A percentile compares a stretch with the other conserved stretches of the same genome.
These are phyloP conservation scores for Aulostomus chinensis DNA, from an alignment of 2,797 vertebrate species.

Conservation along the genomic window DNA sequence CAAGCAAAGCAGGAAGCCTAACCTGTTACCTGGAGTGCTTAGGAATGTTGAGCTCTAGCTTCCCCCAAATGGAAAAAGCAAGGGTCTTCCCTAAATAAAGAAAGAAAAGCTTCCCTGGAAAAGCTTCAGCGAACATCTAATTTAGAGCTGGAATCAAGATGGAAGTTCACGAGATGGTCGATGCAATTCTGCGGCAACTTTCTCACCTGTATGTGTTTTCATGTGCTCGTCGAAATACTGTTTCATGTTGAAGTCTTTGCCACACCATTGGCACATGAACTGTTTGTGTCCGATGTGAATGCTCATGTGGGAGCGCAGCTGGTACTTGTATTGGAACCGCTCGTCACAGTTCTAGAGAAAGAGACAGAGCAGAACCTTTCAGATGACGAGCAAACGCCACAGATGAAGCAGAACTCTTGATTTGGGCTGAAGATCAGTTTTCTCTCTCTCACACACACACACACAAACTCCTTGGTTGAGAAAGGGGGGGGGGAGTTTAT, in stretches of 20 bases:
- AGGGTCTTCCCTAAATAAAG: too few relatives aligned
- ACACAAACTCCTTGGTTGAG: too few relatives aligned
- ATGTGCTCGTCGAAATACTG: slow-evolving; percentile 99
- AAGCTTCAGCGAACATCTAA: too few relatives aligned
- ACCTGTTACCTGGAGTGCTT: background rate
- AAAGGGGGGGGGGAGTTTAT: too few relatives aligned
- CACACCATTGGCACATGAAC: slow-evolving; percentile 99
- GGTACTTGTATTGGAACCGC: slow-evolving; percentile 97
- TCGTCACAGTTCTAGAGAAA: slow-evolving; percentile 88
- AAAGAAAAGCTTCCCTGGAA: too few relatives aligned
- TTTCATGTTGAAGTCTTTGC: slow-evolving; percentile 99
- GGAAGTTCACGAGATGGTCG: background rate
- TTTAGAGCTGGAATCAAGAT: too few relatives aligned
- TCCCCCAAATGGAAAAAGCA: too few relatives aligned
- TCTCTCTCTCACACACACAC: too few relatives aligned
- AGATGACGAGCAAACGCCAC: slow-evolving; percentile 2
- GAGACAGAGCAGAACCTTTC: slow-evolving; percentile 20
- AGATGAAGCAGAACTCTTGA: background rate
- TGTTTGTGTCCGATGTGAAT: slow-evolving; percentile 98
- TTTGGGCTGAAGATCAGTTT: too few relatives aligned
- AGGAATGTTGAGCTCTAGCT: too few relatives aligned
- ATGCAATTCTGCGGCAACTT: background rate
- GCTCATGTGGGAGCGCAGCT: slow-evolving; percentile 98
- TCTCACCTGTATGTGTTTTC: slow-evolving; percentile 98
- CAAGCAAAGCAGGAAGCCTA: background rate